phyloP scores from a whole-genome alignment of 2,888 invertebrate species.

The Corbicula japonica region DNA sequence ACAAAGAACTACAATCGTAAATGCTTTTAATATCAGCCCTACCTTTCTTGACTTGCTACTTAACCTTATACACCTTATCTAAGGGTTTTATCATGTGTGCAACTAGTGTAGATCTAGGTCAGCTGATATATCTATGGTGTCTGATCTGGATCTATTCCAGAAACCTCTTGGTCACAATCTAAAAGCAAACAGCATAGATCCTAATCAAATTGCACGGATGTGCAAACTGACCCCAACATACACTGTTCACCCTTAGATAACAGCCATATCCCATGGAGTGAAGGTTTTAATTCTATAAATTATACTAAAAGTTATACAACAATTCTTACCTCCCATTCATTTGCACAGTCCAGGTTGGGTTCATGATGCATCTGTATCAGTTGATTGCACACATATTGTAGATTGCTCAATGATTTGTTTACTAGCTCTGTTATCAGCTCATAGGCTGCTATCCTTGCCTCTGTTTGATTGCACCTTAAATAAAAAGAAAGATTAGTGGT shows the following conservation, averaged over 20 bases:
- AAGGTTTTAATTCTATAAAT: not conserved
- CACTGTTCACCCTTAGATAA: not conserved
- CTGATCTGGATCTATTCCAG: too few relatives aligned
- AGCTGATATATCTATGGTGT: too few relatives aligned
- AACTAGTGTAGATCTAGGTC: too few relatives aligned
- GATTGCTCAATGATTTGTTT: slow-evolving; percentile 82
- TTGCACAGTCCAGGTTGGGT: slow-evolving; percentile 85
- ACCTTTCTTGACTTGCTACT: too few relatives aligned
- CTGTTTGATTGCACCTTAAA: slow-evolving; percentile 84
- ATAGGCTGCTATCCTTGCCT: slow-evolving; percentile 86
- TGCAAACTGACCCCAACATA: not conserved
- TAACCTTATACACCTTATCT: too few relatives aligned
- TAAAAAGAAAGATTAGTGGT: slow-evolving; percentile 5
- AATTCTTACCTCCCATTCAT: slow-evolving; percentile 87
- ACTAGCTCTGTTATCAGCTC: slow-evolving; percentile 86
- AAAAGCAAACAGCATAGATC: not conserved
- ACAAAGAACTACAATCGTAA: too few relatives aligned
- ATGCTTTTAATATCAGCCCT: too few relatives aligned
- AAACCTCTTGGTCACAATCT: too few relatives aligned
- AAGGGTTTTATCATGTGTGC: too few relatives aligned
- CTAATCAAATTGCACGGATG: not conserved
- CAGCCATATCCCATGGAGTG: not conserved
- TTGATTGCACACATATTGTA: slow-evolving; percentile 83
- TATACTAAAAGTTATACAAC: not conserved
- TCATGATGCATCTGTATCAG: slow-evolving; percentile 87